phyloP scores from a whole-genome alignment of 2,888 invertebrate species.

The Leptarthrus brevirostris region DNA sequence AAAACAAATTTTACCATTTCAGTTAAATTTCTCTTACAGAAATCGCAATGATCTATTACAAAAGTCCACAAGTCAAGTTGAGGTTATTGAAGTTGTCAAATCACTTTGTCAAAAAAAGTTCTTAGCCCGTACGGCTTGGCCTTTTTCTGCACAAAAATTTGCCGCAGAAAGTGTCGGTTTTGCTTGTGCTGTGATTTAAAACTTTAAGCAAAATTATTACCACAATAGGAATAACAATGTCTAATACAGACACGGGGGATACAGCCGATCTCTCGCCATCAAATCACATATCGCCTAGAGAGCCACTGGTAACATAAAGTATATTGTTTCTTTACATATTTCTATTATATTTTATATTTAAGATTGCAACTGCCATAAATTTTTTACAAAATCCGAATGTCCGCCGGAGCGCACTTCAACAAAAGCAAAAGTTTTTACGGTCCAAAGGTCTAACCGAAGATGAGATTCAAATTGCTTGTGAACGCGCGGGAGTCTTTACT shows the following conservation, averaged over 20 bases:
- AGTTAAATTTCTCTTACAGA: too few relatives aligned
- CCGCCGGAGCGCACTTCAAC: slow-evolving; percentile 77
- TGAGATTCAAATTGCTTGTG: slow-evolving; percentile 81
- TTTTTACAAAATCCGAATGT: slow-evolving; percentile 90
- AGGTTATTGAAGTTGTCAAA: background rate
- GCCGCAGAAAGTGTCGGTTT: background rate
- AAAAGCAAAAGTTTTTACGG: slow-evolving; percentile 82
- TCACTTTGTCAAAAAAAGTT: background rate
- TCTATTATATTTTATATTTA: slow-evolving; percentile 56
- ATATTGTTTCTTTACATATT: too few relatives aligned
- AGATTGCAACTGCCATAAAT: slow-evolving; percentile 87
- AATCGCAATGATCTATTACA: too few relatives aligned
- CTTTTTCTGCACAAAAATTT: background rate
- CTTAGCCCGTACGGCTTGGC: background rate
- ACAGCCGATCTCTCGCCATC: slow-evolving; percentile 56
- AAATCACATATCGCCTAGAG: slow-evolving; percentile 59
- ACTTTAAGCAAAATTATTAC: slow-evolving; percentile 63
- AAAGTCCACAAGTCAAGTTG: background rate
- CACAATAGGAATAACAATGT: slow-evolving; percentile 63
- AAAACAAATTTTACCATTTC: too few relatives aligned
- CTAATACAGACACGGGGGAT: slow-evolving; percentile 65
- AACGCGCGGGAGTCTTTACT: slow-evolving; percentile 70
- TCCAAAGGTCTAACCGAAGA: slow-evolving; percentile 81
- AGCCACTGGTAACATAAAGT: slow-evolving; percentile 63
- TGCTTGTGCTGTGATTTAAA: background rate